A percentile compares a stretch with the other conserved stretches of the same genome.
These are phyloP conservation scores for Suncus etruscus DNA, from an alignment of 2,113 vertebrate genomes.

Conservation along the genomic window DNA sequence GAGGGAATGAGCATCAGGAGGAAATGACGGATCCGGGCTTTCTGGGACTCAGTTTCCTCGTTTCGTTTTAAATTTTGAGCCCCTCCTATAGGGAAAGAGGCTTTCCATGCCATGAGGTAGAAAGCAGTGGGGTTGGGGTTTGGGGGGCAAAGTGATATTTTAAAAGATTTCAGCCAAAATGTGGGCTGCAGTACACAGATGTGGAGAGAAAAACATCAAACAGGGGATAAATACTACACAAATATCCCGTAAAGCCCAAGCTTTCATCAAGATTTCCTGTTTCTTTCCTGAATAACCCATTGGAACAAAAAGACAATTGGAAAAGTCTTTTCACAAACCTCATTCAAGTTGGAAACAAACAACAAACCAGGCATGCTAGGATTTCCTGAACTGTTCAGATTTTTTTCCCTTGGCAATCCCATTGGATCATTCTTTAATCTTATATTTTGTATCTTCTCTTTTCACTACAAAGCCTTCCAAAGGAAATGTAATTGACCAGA, in stretches of 20 bases:
- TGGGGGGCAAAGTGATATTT: conserved; percentile 38
- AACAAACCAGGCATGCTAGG: conserved; percentile 69
- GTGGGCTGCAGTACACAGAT: conserved; percentile 49
- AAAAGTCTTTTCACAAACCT: conserved; percentile 77
- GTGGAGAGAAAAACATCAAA: conserved; percentile 74
- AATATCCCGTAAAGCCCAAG: conserved; percentile 70
- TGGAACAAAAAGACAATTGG: conserved; percentile 79
- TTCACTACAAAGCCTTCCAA: conserved; percentile 68
- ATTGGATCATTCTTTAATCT: conserved; percentile 65
- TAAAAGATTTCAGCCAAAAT: conserved; percentile 55
- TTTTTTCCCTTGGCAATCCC: conserved; percentile 52
- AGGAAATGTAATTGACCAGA: conserved; percentile 57
- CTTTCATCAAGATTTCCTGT: conserved; percentile 79
- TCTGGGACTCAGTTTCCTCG: conserved; percentile 53
- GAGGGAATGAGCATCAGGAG: background rate
- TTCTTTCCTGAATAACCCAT: conserved; percentile 77
- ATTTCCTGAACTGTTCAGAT: conserved; percentile 74
- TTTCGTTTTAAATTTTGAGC: conserved; percentile 16
- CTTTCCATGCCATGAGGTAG: conserved; percentile 19
- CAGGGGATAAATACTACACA: conserved; percentile 70
- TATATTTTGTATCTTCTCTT: conserved; percentile 70
- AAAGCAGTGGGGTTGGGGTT: too few relatives aligned
- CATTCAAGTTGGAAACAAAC: conserved; percentile 76
- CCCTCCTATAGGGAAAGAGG: background rate
- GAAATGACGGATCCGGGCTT: conserved; percentile 11